A percentile compares a stretch with the other conserved stretches of the same genome.
phyloP scores from a whole-genome alignment of 37 sponge, comb jelly and placozoan genomes.

The Diacarnus erythraeanus region DNA sequence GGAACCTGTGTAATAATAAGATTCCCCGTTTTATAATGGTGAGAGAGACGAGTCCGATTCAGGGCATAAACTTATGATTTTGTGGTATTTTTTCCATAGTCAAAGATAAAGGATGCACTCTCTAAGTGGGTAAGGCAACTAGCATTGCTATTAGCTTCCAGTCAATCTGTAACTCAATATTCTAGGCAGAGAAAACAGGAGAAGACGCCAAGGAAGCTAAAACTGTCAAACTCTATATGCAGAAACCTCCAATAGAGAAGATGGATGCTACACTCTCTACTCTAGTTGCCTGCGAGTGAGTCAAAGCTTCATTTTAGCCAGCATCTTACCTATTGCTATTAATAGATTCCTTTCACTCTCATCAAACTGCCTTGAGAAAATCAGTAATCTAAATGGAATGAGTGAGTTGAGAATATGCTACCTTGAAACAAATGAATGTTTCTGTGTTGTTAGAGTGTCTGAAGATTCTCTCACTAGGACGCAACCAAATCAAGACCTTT shows the following conservation, averaged over 20 bases:
- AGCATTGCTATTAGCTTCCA: background rate
- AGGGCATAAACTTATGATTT: too few relatives aligned
- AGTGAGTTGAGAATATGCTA: conserved; percentile 51
- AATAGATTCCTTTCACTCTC: conserved; percentile 82
- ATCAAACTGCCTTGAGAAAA: conserved; percentile 95
- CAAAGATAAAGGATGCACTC: conserved; percentile 92
- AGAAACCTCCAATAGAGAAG: conserved; percentile 93
- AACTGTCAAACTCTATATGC: conserved; percentile 78
- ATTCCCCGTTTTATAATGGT: too few relatives aligned
- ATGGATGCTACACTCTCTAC: conserved; percentile 95
- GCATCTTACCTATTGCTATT: background rate
- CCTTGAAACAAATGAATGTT: background rate
- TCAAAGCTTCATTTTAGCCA: background rate
- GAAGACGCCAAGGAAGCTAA: conserved; percentile 79
- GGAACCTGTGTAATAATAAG: too few relatives aligned
- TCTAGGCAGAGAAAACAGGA: conserved; percentile 43
- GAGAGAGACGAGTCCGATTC: too few relatives aligned
- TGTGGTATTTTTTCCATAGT: conserved; percentile 26
- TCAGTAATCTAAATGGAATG: conserved; percentile 95
- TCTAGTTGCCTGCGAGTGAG: conserved; percentile 89
- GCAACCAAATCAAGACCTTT: conserved; percentile 94
- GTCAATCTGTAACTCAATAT: background rate
- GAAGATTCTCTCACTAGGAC: conserved; percentile 90
- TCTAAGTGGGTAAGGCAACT: conserved; percentile 74
- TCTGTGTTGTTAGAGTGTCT: conserved; percentile 55